Evolutionary conservation across 2,797 vertebrate species (phyloP).

Genomic region (Salarias fasciatus): DNA sequence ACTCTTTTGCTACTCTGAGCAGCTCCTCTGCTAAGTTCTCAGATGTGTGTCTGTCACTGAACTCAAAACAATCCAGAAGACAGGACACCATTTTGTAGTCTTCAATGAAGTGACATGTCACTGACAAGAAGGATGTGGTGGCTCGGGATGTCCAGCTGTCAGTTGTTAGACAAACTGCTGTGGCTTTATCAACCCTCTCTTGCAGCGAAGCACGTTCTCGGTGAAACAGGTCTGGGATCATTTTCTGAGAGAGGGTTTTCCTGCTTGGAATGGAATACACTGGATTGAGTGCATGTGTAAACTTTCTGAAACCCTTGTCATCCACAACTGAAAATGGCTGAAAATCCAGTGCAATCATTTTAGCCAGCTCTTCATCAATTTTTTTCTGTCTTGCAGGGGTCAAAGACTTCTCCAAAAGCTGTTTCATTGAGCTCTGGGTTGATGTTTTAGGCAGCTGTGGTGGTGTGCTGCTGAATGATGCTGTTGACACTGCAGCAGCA

Average conservation of each 20-base stretch:
- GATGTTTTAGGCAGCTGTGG: neutral
- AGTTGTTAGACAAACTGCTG: constrained; percentile 35
- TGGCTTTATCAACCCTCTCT: constrained; percentile 28
- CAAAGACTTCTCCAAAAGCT: too few species aligned
- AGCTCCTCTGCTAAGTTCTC: constrained; percentile 46
- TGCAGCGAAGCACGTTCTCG: constrained; percentile 20
- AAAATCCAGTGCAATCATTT: constrained; percentile 35
- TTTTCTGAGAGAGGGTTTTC: constrained; percentile 25
- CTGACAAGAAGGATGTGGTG: constrained; percentile 22
- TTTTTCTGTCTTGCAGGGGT: constrained; percentile 9
- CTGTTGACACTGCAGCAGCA: neutral
- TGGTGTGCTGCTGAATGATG: neutral
- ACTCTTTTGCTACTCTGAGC: constrained; percentile 41
- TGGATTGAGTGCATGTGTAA: constrained; percentile 29
- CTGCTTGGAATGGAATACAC: constrained; percentile 24
- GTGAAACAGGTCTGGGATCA: constrained; percentile 15
- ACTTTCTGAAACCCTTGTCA: constrained; percentile 30
- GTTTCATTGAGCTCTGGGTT: constrained; percentile 1
- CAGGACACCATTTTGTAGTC: constrained; percentile 21
- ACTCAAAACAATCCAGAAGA: constrained; percentile 44
- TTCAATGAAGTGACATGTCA: constrained; percentile 41
- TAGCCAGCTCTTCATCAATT: constrained; percentile 34
- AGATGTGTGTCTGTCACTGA: constrained; percentile 40
- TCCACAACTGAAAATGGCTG: constrained; percentile 36
- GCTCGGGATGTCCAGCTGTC: constrained; percentile 35